Evolutionary conservation across 2,888 invertebrate species (phyloP), one percentile per base, ranked within the genome.

Genomic region (Orgyia antiqua): DNA sequence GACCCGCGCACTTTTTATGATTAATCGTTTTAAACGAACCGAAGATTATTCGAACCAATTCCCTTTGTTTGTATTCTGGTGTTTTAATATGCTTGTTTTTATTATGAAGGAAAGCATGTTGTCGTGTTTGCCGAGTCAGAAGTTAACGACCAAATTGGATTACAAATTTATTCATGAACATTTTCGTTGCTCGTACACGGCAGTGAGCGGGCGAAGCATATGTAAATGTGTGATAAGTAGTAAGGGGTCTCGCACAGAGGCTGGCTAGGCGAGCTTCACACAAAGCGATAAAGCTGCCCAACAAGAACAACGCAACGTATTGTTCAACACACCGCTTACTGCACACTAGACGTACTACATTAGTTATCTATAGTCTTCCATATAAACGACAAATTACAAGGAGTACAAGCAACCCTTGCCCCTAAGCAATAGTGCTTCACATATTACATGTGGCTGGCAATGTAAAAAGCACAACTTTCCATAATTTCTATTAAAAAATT

Each of bases 141-240:
- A 77, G 78, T 75, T 75, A 79, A 76, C 73, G 69, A 65, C 60
- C 69, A 72, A 77, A 82, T 79, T 76, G 74, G 73, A 76, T 76
- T 74, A 78, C 77, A 79, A 80, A 80, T 80, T 82, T 83, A 83
- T 83, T 83, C 83, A 79, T 82, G 80, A 75, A 74, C 78, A 79
- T 77, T 80, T 79, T 80, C 73, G 73, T 78, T 80, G 80, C 73
- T 72, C 55, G 74, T 71, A 75, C 78, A 77, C 73, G 75, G 61
- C 63, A 59, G 67, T 55, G 71, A 68, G 69, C 66, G 56, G 60
- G 69, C 72, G 74, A 71, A 72, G 75, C 79, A 74, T 80, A 83
- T 82, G 84, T 82, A 82, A 83, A 83, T 83, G 75, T 64, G 71
- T 68, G 76, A 78, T 79, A 78, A 79, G 79, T 73, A 71, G 79